Evolutionary conservation across 2,888 invertebrate species (phyloP), one percentile per base, ranked within the genome.

Genomic region (Pyrrhosoma nymphula): DNA sequence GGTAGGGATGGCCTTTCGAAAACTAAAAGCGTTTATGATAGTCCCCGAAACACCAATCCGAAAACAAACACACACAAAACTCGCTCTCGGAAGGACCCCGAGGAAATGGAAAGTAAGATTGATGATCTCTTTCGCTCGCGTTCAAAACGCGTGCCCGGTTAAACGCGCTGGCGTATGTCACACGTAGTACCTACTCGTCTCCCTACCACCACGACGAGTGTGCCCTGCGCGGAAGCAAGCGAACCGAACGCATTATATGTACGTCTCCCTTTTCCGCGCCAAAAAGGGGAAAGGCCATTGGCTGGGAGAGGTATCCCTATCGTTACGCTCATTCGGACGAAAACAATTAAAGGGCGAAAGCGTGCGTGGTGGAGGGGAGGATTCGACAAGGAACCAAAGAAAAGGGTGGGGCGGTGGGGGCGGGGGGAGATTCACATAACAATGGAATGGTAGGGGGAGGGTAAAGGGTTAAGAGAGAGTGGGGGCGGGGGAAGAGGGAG

Each of bases 71-170:
- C 69, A 93, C 35, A 60, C 60, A 60, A 60, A 93, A 69, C 69
- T 93, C 69, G 93, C 82, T 35, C 60, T 20, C 18, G 82, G 82
- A 35, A 82, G 82, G 60, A 69, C 30, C 60, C 69, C 93, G 93
- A 93, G 93, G 93, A 93, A 93, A 93, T 93, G 93, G 93, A 93
- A 93, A 93, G 93, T 93, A 93, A 93, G 93, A 93, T 93, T 93
- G 69, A 93, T 93, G 93, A 93, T 63, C 63, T 75, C 75, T 93
- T n/a, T 82, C 30, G n/a, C 93, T 63, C 69, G 63, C 63, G 56
- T 55, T 89, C 18, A 63, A 20, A 47, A 23, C 39, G 35, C 35
- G 82, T 35, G 82, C 82, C 26, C 23, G 14, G 30, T 82, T 82
- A 60, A 60, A 60, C 47, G 69, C 39, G 69, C 47, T 26, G 39